Evolutionary conservation across 1,140 invertebrate genomes (phyloP).

Genomic region (Zaprionus inermis): DNA sequence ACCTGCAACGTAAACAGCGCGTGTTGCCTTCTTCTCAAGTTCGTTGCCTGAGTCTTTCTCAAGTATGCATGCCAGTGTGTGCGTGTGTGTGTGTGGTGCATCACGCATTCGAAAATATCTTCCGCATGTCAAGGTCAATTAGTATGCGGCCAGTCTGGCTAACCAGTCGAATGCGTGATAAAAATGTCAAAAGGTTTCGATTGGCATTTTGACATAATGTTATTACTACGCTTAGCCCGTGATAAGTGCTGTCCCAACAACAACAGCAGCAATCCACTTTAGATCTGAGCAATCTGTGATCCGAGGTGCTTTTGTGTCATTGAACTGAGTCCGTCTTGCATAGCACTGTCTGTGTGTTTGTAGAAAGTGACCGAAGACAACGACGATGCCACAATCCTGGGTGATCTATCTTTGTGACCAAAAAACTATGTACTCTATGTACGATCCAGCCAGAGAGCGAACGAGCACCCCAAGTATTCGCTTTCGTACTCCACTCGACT

Average conservation of each 20-base stretch:
- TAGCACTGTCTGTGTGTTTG: slow-evolving; percentile 37
- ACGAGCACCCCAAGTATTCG: slow-evolving; percentile 17
- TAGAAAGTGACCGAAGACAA: slow-evolving; percentile 67
- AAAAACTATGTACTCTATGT: slow-evolving; percentile 48
- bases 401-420: slow-evolving; percentile 79
- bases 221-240: slow-evolving; percentile 61
- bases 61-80: slow-evolving; percentile 8
- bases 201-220: slow-evolving; percentile 68
- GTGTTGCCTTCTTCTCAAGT: neutral
- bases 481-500: slow-evolving; percentile 16
- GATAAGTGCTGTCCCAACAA: slow-evolving; percentile 67
- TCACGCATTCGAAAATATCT: slow-evolving; percentile 68
- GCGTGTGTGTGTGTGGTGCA: slow-evolving; percentile 48
- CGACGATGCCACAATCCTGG: slow-evolving; percentile 64
- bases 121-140: slow-evolving; percentile 82
- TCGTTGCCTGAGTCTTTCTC: slow-evolving; percentile 3
- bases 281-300: slow-evolving; percentile 32
- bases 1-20: slow-evolving; percentile 4
- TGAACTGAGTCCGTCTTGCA: slow-evolving; percentile 45
- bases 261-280: slow-evolving; percentile 45
- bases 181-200: slow-evolving; percentile 81
- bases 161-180: slow-evolving; percentile 63
- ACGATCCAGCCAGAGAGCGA: slow-evolving; percentile 11
- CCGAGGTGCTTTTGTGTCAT: slow-evolving; percentile 58
- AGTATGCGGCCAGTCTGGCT: slow-evolving; percentile 45